Evolutionary conservation across 2,888 invertebrate genomes (phyloP).

Genomic region (Lycaena phlaeas): DNA sequence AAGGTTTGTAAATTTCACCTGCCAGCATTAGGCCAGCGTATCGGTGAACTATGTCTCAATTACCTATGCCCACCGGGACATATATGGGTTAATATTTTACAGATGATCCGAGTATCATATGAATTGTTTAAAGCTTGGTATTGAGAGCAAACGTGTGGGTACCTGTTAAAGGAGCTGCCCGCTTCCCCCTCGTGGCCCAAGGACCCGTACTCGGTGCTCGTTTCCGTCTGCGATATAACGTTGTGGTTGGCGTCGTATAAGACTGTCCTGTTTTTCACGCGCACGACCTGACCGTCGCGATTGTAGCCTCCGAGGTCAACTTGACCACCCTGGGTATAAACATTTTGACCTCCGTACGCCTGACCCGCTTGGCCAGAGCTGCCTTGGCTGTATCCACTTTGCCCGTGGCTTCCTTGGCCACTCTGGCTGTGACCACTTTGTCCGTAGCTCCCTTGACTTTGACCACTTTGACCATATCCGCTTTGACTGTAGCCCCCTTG

Average conservation of each 20-base stretch:
- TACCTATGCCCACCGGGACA: too few species aligned
- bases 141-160: too few species aligned
- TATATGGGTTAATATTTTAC: too few species aligned
- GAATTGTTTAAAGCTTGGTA: too few species aligned
- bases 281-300: slow-evolving; percentile 35
- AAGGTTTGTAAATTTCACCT: too few species aligned
- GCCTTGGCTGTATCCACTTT: slow-evolving; percentile 23
- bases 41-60: too few species aligned
- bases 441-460: slow-evolving; percentile 20
- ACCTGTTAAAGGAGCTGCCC: slow-evolving; percentile 59
- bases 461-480: slow-evolving; percentile 15
- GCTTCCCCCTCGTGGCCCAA: slow-evolving; percentile 59
- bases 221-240: slow-evolving; percentile 60
- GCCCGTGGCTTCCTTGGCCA: slow-evolving; percentile 14
- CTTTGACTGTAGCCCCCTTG: slow-evolving; percentile 18
- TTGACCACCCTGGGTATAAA: slow-evolving; percentile 13
- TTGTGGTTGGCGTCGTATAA: slow-evolving; percentile 55
- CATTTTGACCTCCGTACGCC: slow-evolving; percentile 10
- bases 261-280: slow-evolving; percentile 43
- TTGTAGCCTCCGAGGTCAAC: slow-evolving; percentile 26
- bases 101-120: too few species aligned
- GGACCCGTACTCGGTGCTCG: slow-evolving; percentile 63
- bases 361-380: slow-evolving; percentile 22
- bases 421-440: slow-evolving; percentile 19
- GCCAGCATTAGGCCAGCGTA: too few species aligned